These are phyloP conservation scores for Rhysida immarginata DNA, from an alignment of 1,140 invertebrate genomes.

Conservation along the genomic window DNA sequence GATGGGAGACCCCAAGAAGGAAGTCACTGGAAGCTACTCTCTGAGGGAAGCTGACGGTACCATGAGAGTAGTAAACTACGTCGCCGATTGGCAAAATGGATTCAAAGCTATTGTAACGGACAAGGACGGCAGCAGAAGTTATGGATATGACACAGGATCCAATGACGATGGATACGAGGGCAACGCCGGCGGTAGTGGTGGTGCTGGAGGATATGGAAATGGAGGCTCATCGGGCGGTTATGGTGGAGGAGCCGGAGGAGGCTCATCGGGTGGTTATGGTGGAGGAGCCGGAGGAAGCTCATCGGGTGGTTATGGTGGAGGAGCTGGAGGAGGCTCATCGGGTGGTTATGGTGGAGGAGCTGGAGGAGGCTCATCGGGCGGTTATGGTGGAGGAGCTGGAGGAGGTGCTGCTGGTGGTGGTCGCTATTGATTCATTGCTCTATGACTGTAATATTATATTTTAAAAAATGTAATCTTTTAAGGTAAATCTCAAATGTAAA, in stretches of 20 bases:
- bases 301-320: neutral
- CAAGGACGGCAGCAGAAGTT: neutral
- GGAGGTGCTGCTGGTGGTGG: too few species aligned
- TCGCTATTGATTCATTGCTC: too few species aligned
- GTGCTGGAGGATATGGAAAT: neutral
- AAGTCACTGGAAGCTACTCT: conserved; percentile 2
- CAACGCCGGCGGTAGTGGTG: neutral
- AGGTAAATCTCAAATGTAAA: too few species aligned
- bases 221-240: neutral
- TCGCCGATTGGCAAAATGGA: neutral
- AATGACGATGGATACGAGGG: neutral
- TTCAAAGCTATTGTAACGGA: conserved; percentile 7
- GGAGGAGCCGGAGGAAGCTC: neutral
- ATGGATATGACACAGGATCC: neutral
- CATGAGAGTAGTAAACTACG: conserved; percentile 6
- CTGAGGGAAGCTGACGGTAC: conserved; percentile 7
- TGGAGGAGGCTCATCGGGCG: neutral
- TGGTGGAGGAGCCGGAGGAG: neutral
- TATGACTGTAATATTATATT: too few species aligned
- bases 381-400: neutral
- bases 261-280: neutral
- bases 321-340: neutral
- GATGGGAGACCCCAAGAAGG: neutral
- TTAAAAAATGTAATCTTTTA: too few species aligned
- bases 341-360: neutral